Base-by-base conservation (phyloP, 37 sponge, comb jelly and placozoan species). In the Geodia barretti region DNA sequence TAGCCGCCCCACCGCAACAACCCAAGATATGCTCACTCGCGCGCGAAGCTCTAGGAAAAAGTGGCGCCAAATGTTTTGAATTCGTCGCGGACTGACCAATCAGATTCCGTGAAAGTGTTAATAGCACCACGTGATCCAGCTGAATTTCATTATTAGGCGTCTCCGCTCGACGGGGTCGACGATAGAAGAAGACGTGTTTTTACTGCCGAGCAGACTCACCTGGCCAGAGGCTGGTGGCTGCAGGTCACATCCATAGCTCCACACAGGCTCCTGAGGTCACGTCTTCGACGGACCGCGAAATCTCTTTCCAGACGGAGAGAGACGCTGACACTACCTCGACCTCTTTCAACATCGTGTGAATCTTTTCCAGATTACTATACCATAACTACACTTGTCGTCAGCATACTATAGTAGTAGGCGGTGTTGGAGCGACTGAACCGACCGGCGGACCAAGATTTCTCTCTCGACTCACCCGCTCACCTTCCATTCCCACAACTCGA, bases 61-160 rank as follows among this genome's bases (percentile, higher is more conserved):
- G 14, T 14, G 54, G 54, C 54, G 54, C 54, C 54, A 74, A n/a
- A 31, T 74, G 60, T 9, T 54, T 47, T 4, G 47, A 14, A 59
- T 33, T 35, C 4, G 4, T 7, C 4, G 7, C 34, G 5, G 2
- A 32, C 58, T 58, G 75, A 74, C 75, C 75, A 74, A 74, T 74
- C 75, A 74, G 73, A 74, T 25, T 25, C 54, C 19, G 32, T 5
- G 38, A 70, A 70, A 7, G 31, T 1, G 3, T 7, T 64, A 29
- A 17, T 47, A 3, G 34, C 19, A 28, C 14, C 68, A 68, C 33
- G 34, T 7, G 68, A 68, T 4, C 2, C 31, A 33, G 33, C 34
- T 68, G 68, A 68, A 68, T 68, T 1, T 68, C 68, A 68, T 62
- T 58, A 58, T 64, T 21, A 47, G 14, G 54, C 54, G 54, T 47